Evolutionary conservation across 2,113 vertebrate species (phyloP).

Genomic region (Chlamydotis undulata): DNA sequence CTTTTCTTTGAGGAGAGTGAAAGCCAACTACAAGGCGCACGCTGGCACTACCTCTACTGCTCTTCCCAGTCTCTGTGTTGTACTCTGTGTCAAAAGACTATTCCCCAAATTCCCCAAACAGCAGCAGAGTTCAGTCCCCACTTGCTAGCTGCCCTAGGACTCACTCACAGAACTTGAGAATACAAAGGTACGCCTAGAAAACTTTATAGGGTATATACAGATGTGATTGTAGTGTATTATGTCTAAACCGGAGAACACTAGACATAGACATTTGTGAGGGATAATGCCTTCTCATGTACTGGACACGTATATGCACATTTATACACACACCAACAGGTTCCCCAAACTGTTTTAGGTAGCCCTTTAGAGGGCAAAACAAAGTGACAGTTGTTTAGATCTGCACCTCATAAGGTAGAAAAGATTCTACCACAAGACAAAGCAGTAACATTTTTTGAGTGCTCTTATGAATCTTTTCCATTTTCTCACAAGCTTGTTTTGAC

Average conservation of each 20-base stretch:
- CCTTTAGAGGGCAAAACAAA: neutral
- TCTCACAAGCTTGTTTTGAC: neutral
- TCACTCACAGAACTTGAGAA: neutral
- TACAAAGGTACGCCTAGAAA: neutral
- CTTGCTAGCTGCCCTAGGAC: neutral
- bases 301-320: neutral
- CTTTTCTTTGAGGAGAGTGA: neutral
- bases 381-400: neutral
- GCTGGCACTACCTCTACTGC: neutral
- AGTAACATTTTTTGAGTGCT: neutral
- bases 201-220: neutral
- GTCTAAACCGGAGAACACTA: neutral
- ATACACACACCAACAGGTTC: neutral
- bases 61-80: neutral
- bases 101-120: neutral
- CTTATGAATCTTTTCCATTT: neutral
- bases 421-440: neutral
- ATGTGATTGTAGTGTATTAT: rapidly evolving
- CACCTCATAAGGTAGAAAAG: neutral
- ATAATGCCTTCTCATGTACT: neutral
- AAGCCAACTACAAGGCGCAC: neutral
- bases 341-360: neutral
- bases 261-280: neutral
- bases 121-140: neutral
- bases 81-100: neutral